Evolutionary conservation across 1,140 invertebrate genomes (phyloP).

Genomic region (Ptiloglossa arizonensis): DNA sequence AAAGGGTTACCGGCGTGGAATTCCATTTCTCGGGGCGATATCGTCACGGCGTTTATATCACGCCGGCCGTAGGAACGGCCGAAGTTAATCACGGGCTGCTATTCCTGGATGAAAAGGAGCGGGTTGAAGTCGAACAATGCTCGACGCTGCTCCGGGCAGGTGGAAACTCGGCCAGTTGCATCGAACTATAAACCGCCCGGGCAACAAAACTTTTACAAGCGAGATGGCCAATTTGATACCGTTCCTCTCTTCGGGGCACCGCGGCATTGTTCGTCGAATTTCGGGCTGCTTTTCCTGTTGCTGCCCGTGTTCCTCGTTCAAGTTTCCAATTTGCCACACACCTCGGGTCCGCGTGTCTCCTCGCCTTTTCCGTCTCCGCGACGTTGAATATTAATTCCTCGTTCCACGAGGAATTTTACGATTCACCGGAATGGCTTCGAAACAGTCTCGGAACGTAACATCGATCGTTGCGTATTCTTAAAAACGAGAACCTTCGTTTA

Average conservation of each 20-base stretch:
- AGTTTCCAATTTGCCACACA: neutral
- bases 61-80: slow-evolving; percentile 22
- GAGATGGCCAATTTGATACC: slow-evolving; percentile 1
- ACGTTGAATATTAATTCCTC: too few relatives aligned
- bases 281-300: neutral
- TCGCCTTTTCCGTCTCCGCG: too few relatives aligned
- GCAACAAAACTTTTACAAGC: neutral
- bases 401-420: too few relatives aligned
- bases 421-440: too few relatives aligned
- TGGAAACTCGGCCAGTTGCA: slow-evolving; percentile 2
- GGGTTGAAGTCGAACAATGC: slow-evolving; percentile 24
- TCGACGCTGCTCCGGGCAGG: neutral
- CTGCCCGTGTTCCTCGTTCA: neutral
- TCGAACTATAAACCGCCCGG: neutral
- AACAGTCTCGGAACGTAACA: too few relatives aligned
- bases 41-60: slow-evolving; percentile 52
- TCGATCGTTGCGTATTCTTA: too few relatives aligned
- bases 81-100: slow-evolving; percentile 40
- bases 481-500: too few relatives aligned
- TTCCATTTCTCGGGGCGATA: slow-evolving; percentile 60
- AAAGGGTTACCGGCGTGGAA: slow-evolving; percentile 53
- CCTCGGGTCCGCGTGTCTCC: too few relatives aligned
- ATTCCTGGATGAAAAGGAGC: slow-evolving; percentile 39
- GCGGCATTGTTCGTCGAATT: neutral
- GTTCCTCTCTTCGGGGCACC: neutral